A percentile compares a stretch with the other conserved stretches of the same genome.
These are phyloP conservation scores for Grantiella picta DNA, from an alignment of 2,113 vertebrate species.

Conservation along the genomic window DNA sequence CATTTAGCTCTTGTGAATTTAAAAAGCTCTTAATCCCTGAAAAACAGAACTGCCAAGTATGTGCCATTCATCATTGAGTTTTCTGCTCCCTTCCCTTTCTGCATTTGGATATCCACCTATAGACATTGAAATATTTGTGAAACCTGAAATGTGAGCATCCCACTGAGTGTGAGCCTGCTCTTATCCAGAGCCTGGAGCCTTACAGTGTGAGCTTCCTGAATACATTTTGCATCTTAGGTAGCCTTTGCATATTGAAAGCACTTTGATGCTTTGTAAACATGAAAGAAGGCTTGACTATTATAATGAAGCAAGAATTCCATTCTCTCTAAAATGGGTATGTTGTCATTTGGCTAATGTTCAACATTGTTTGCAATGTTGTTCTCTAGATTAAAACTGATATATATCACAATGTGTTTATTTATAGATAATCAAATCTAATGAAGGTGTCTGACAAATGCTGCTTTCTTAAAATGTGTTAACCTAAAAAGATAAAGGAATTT, in stretches of 20 bases:
- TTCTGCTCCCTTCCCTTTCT: neutral
- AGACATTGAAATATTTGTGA: neutral
- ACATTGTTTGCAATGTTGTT: neutral
- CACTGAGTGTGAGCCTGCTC: neutral
- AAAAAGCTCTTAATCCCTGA: neutral
- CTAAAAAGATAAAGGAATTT: neutral
- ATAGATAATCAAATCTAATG: neutral
- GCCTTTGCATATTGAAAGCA: neutral
- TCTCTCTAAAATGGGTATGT: neutral
- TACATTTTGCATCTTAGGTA: neutral
- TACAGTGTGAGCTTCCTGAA: neutral
- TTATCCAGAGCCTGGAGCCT: neutral
- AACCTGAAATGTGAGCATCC: neutral
- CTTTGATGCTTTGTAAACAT: neutral
- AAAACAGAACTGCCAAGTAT: neutral
- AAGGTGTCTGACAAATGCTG: rapidly evolving
- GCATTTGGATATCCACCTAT: neutral
- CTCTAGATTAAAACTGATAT: neutral
- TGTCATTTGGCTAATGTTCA: neutral
- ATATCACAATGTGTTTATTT: neutral
- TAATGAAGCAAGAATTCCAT: neutral
- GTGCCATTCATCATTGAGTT: neutral
- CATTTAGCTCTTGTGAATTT: neutral
- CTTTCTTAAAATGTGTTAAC: neutral
- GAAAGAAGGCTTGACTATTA: neutral